Conservation (phyloP, 2,888 invertebrate genomes). For the Lathronympha strigana region DNA sequence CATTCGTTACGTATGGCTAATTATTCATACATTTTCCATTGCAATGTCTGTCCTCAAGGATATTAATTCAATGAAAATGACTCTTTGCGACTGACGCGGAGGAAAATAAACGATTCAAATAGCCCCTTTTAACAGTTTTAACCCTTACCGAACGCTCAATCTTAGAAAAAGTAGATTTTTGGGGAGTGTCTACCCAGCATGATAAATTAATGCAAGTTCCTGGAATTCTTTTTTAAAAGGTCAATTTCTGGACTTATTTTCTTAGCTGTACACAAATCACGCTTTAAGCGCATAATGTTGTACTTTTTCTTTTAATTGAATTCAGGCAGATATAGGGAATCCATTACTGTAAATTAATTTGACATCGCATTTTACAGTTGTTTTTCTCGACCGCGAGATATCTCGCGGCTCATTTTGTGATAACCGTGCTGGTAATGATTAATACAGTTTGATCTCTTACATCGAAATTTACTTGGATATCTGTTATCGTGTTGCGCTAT, state of each 20-base stretch:
- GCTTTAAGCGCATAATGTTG: neutral
- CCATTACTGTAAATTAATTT: no score
- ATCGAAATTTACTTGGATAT: no score
- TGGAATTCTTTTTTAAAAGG: slow-evolving; percentile 14
- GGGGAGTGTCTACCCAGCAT: slow-evolving; percentile 29
- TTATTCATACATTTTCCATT: no score
- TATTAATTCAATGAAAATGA: neutral
- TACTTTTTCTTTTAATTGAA: no score
- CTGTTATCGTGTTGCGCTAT: no score
- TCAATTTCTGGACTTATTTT: slow-evolving; percentile 15
- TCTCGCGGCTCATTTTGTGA: no score
- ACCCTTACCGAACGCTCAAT: slow-evolving; percentile 23
- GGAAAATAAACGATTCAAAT: neutral
- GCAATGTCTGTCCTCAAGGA: neutral
- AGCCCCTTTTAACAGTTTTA: neutral
- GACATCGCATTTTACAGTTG: no score
- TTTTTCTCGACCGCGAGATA: no score
- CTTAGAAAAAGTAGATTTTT: slow-evolving; percentile 28
- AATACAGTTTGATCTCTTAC: no score
- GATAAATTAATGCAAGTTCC: slow-evolving; percentile 33
- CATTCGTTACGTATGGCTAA: neutral
- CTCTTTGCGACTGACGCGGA: neutral
- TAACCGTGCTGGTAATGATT: no score
- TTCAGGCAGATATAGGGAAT: no score
- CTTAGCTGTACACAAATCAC: neutral